phyloP scores from a whole-genome alignment of 2,113 vertebrate genomes.

The Parus major region DNA sequence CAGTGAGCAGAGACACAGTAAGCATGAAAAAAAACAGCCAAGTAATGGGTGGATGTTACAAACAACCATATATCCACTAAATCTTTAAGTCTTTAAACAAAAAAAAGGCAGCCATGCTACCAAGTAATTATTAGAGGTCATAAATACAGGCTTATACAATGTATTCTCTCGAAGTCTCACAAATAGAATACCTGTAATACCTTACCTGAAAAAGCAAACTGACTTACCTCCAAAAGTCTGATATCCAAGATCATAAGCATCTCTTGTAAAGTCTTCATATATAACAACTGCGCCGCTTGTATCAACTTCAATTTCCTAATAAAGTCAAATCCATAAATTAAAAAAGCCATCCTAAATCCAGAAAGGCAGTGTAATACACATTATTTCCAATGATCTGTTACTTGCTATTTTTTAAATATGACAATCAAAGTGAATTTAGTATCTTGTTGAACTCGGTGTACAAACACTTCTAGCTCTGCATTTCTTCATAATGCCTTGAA shows the following conservation, averaged over 20 bases:
- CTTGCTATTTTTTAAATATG: neutral
- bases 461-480: neutral
- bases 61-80: neutral
- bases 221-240: constrained; percentile 68
- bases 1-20: neutral
- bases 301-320: constrained; percentile 66
- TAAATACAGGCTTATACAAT: neutral
- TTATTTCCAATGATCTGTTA: neutral
- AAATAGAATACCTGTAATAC: neutral
- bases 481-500: neutral
- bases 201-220: constrained; percentile 9
- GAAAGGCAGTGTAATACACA: neutral
- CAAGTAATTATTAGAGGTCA: neutral
- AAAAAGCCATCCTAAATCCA: neutral
- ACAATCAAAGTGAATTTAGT: neutral
- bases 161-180: neutral
- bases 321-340: neutral
- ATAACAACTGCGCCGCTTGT: constrained; percentile 61
- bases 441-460: neutral
- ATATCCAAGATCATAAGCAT: constrained; percentile 66
- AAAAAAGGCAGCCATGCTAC: neutral
- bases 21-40: neutral
- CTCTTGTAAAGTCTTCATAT: constrained; percentile 71
- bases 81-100: neutral
- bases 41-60: neutral